Evolutionary conservation across 1,140 invertebrate genomes (phyloP).

Genomic region (Diorhabda carinulata): DNA sequence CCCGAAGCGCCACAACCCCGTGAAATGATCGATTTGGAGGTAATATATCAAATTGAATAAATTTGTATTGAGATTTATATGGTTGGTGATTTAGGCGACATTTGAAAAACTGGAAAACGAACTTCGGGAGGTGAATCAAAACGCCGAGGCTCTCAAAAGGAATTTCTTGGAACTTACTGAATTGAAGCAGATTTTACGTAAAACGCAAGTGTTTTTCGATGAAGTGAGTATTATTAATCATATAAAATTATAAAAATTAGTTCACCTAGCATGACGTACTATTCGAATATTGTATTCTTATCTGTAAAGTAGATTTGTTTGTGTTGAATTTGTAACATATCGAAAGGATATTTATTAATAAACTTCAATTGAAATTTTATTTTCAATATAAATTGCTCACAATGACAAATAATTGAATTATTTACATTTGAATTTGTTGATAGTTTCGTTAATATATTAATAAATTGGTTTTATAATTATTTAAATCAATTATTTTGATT

Average conservation of each 20-base stretch:
- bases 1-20: slow-evolving; percentile 96
- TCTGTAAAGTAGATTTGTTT: too few species aligned
- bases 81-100: slow-evolving; percentile 68
- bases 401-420: too few species aligned
- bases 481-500: too few species aligned
- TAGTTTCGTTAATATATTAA: too few species aligned
- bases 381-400: too few species aligned
- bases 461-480: too few species aligned
- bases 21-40: slow-evolving; percentile 99
- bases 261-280: slow-evolving; percentile 42
- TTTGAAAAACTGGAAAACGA: slow-evolving; percentile 96
- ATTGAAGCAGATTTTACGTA: slow-evolving; percentile 90
- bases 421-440: too few species aligned
- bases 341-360: too few species aligned
- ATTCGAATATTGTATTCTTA: too few species aligned
- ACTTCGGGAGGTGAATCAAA: slow-evolving; percentile 94
- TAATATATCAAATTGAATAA: slow-evolving; percentile 43
- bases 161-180: slow-evolving; percentile 96
- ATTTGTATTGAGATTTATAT: not conserved
- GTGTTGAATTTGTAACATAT: too few species aligned
- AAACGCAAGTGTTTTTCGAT: slow-evolving; percentile 97
- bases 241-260: not conserved
- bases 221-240: slow-evolving; percentile 69
- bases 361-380: too few species aligned
- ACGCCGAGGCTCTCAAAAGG: slow-evolving; percentile 92